These are phyloP conservation scores for Platycnemis pennipes DNA, from an alignment of 2,888 invertebrate species.

Conservation along the genomic window DNA sequence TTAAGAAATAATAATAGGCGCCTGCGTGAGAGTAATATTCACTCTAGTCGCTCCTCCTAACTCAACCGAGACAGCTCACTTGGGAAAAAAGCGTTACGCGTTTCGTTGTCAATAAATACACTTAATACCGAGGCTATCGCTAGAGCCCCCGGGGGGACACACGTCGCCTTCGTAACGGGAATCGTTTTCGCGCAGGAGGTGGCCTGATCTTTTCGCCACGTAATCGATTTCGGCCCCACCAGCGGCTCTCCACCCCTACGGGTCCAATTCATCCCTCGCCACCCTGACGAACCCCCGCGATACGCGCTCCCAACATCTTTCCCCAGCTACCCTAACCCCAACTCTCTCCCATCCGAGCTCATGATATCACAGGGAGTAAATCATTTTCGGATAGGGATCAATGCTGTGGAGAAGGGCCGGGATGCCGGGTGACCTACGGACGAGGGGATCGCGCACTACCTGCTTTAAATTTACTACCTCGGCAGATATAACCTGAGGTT, in stretches of 20 bases:
- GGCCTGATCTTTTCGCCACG: background rate
- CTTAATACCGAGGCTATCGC: background rate
- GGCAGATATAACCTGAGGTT: background rate
- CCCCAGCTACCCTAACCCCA: background rate
- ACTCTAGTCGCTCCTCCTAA: background rate
- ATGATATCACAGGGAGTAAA: constrained; percentile 22
- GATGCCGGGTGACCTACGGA: background rate
- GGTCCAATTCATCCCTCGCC: background rate
- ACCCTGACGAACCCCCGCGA: background rate
- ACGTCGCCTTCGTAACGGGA: background rate
- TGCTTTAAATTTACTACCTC: background rate
- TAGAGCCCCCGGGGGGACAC: background rate
- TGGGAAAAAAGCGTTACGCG: background rate
- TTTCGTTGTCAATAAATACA: background rate
- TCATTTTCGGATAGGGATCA: constrained; percentile 15
- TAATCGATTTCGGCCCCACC: constrained; percentile 39
- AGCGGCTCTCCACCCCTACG: background rate
- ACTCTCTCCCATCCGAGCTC: background rate
- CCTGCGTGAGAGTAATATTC: background rate
- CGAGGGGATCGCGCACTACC: background rate
- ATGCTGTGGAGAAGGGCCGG: background rate
- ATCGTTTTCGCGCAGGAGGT: background rate
- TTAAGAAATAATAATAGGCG: background rate
- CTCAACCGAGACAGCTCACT: background rate
- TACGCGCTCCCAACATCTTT: background rate